Base-by-base conservation (phyloP, 2,888 invertebrate genomes). In the Xestia sexstrigata region DNA sequence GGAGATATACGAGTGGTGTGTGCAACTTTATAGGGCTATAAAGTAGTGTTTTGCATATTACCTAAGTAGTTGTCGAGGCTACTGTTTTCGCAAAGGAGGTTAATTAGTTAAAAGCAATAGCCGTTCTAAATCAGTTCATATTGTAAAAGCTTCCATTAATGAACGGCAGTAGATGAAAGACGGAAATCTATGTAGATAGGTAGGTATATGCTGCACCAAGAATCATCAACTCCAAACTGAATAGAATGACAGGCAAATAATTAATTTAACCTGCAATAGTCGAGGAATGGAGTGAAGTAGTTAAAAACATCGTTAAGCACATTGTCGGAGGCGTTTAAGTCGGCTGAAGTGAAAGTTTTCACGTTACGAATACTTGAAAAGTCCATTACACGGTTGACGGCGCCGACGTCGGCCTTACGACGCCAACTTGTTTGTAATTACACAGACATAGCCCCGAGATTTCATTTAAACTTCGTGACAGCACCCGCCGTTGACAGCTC, bases 311-410 rank as follows among this genome's bases (percentile, higher is more conserved):
- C 95, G 94, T 95, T 95, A 95, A 94, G 95, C 95, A 94, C 94
- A 95, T 96, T 95, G 95, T 95, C 94, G 93, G 92, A 90, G 93
- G 92, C 95, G 93, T 94, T 95, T 92, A 93, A 94, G 94, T 91
- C 93, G 91, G 91, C 91, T 93, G 91, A 91, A 93, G 94, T 93
- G 93, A 94, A 96, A 96, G 95, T 96, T 96, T 94, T 92, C 95
- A 94, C 95, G 95, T 95, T 95, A 95, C 93, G 93, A 95, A 95
- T 95, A 95, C 96, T 96, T 95, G 95, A 94, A 94, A 96, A 96
- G 95, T 96, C 96, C 95, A 96, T 96, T 96, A 96, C 96, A 95
- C 95, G 96, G 93, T 92, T 94, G 94, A 94, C 93, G 93, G 94
- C 91, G 92, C 90, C 91, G 90, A 90, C 92, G 91, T 89, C 93